Evolutionary conservation across 2,888 invertebrate genomes (phyloP).

Genomic region (Boloria selene): DNA sequence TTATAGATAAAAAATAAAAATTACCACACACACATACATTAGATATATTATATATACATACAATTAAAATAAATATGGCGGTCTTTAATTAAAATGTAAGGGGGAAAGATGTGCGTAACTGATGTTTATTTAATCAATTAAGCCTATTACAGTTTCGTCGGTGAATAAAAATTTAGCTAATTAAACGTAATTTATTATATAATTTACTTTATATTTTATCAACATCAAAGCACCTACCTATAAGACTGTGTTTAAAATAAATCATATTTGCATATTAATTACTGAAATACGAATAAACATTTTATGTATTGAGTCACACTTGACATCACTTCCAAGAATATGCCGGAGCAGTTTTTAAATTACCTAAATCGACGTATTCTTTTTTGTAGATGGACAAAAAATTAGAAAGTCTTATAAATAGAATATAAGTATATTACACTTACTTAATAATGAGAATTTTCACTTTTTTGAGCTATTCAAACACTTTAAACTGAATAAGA

Average conservation of each 20-base stretch:
- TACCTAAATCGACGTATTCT: constrained; percentile 6
- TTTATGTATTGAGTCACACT: constrained; percentile 8
- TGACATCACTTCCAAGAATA: constrained; percentile 14
- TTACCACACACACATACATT: no score
- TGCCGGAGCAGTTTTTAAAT: constrained; percentile 4
- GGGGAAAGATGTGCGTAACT: background rate
- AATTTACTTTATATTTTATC: constrained; percentile 1
- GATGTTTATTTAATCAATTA: background rate
- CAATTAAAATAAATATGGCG: no score
- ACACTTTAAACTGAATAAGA: constrained; percentile 3
- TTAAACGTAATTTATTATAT: constrained; percentile 6
- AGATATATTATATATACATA: no score
- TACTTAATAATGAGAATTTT: constrained; percentile 3
- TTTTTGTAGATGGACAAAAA: background rate
- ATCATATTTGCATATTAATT: constrained; percentile 11
- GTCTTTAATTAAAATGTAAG: no score
- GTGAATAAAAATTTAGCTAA: constrained; percentile 5
- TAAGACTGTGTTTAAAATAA: constrained; percentile 5
- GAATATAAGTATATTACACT: constrained; percentile 5
- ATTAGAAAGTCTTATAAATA: constrained; percentile 2
- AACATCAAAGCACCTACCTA: constrained; percentile 3
- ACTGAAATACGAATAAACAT: constrained; percentile 8
- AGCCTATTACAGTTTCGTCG: constrained; percentile 2
- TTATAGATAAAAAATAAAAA: no score
- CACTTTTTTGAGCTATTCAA: background rate